phyloP scores from a whole-genome alignment of 2,113 vertebrate species.

The Stegostoma tigrinum region DNA sequence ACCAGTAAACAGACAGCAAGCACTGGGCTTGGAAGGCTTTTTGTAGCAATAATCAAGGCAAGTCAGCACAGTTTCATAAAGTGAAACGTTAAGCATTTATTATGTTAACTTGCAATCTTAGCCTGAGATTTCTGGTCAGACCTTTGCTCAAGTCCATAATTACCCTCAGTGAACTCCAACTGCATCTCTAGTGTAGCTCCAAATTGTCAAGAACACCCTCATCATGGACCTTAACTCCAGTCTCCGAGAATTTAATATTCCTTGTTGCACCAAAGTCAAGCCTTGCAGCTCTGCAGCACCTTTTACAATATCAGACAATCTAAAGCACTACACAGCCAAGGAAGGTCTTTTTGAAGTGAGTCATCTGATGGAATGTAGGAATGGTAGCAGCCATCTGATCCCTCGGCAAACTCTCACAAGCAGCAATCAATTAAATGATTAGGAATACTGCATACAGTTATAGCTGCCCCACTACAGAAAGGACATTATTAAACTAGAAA shows the following conservation, averaged over 20 bases:
- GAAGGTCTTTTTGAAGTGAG: neutral
- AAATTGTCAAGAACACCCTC: neutral
- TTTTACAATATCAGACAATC: no score
- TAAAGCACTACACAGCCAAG: neutral
- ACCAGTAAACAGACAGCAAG: neutral
- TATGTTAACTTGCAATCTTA: neutral
- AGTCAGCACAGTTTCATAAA: neutral
- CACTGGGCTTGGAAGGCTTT: neutral
- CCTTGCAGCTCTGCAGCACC: no score
- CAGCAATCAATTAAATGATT: neutral
- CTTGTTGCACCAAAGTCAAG: neutral
- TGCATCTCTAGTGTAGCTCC: neutral
- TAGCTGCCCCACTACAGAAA: no score
- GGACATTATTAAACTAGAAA: no score
- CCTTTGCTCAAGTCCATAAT: neutral
- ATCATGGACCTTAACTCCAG: neutral
- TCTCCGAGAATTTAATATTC: neutral
- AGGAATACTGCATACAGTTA: no score
- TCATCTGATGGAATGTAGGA: neutral
- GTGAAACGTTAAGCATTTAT: neutral
- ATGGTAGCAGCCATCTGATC: neutral
- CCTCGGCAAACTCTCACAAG: neutral
- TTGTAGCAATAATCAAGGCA: neutral
- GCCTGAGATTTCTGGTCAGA: neutral
- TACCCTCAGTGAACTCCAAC: neutral